These are phyloP conservation scores for Trichopoda pennipes DNA, from an alignment of 2,888 invertebrate species.

Conservation along the genomic window DNA sequence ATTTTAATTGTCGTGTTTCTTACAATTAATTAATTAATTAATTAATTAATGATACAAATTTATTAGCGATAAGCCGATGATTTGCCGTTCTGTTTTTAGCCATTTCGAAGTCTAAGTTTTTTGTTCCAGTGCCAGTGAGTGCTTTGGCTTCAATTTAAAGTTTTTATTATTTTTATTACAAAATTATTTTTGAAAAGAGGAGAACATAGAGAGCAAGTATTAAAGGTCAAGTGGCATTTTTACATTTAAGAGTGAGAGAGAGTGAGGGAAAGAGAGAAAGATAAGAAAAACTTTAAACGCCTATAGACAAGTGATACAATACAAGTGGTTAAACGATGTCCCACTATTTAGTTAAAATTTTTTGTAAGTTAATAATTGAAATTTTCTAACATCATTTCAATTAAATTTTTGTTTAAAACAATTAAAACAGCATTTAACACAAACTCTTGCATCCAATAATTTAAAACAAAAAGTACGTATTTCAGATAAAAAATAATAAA, in stretches of 20 bases:
- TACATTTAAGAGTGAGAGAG: conserved; percentile 1
- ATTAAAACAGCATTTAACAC: conserved; percentile 40
- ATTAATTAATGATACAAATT: conserved; percentile 32
- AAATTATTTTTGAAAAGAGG: conserved; percentile 21
- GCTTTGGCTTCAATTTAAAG: conserved; percentile 36
- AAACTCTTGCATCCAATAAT: conserved; percentile 47
- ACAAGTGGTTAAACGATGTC: conserved; percentile 36
- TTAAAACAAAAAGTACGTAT: conserved; percentile 39
- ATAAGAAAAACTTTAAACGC: conserved; percentile 4
- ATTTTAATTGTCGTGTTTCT: conserved; percentile 9
- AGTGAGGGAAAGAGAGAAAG: too few relatives aligned
- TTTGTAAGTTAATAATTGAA: conserved; percentile 57
- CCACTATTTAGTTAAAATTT: conserved; percentile 28
- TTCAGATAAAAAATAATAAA: conserved; percentile 10
- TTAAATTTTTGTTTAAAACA: conserved; percentile 31
- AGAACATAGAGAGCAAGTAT: neutral
- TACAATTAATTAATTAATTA: conserved; percentile 18
- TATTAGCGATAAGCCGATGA: neutral
- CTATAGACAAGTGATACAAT: conserved; percentile 4
- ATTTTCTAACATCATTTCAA: conserved; percentile 47
- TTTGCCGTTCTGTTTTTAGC: neutral
- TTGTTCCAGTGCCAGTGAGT: conserved; percentile 30
- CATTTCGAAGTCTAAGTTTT: conserved; percentile 3
- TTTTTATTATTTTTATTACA: neutral
- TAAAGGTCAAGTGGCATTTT: conserved; percentile 40